phyloP scores from a whole-genome alignment of 2,113 vertebrate genomes.

The Proteles cristata region DNA sequence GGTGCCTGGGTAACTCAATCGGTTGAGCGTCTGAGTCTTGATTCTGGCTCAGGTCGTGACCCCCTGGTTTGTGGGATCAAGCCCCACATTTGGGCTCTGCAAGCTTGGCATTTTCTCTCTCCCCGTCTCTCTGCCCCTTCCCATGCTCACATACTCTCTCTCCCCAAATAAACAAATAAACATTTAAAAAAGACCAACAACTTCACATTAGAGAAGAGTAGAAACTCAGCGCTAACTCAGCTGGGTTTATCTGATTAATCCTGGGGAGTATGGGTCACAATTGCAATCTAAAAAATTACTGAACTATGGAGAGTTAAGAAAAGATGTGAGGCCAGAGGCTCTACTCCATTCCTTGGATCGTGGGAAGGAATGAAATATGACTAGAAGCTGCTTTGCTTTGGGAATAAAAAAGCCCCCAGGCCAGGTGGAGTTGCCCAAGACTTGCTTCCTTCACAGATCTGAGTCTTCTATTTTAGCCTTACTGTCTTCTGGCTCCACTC shows the following conservation, averaged over 20 bases:
- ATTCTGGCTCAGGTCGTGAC: no score
- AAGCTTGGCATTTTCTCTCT: no score
- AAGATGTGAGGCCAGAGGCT: background rate
- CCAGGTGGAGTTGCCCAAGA: background rate
- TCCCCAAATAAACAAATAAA: no score
- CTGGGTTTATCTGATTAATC: slow-evolving; percentile 1
- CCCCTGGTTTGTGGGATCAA: no score
- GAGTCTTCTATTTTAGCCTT: background rate
- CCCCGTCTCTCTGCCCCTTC: no score
- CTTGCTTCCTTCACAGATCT: background rate
- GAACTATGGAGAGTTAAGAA: background rate
- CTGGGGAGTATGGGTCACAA: background rate
- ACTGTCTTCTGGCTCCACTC: background rate
- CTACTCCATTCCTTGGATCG: background rate
- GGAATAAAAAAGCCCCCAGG: background rate
- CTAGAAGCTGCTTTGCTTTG: background rate
- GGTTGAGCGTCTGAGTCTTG: no score
- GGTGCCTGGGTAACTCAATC: no score
- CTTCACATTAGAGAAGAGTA: background rate
- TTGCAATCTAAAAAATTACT: slow-evolving; percentile 18
- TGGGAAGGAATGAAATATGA: background rate
- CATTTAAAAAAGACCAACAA: background rate
- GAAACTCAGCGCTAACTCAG: background rate
- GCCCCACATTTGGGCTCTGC: no score
- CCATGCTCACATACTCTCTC: no score